Evolutionary conservation across 2,888 invertebrate species (phyloP), one percentile per base, ranked within the genome.

Genomic region (Acanthosepion pharaonis): DNA sequence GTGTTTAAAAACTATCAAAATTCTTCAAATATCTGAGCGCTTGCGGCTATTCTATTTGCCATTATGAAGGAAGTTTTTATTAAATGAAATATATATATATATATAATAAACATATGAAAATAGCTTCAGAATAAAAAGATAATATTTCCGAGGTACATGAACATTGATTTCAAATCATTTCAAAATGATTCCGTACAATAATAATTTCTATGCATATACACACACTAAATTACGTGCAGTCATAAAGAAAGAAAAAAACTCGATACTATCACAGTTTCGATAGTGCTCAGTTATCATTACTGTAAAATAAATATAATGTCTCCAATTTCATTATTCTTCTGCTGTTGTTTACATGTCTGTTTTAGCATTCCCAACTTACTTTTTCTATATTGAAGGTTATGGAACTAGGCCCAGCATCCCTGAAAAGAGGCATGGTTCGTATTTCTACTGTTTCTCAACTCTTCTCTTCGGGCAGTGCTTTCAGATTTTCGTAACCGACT

Each of bases 371-470:
- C n/a, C 33, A n/a, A 78, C 78, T 78, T 78, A 78, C 78, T 78
- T 78, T 53, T 78, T 78, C 8, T 78, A 78, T 78, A n/a, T 78
- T 78, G 78, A 78, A 78, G 78, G 78, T 78, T n/a, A 78, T 78
- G 78, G 78, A 78, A 78, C 78, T 78, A 78, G 78, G 78, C 78
- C 78, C 78, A n/a, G 78, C 78, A 33, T n/a, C 78, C n/a, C 78
- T 78, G 78, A 78, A 78, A 78, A n/a, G 78, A 78, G 78, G n/a
- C 9, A 78, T 78, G 78, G 78, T 78, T 78, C 78, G 78, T 78
- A 78, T 78, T 78, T 78, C 78, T 78, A 78, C n/a, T 15, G 78
- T 78, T 78, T 78, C n/a, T 33, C n/a, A 33, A n/a, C 33, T n/a
- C n/a, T n/a, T 78, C 11, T 78, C 78, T 78, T 78, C 0, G 15